A percentile compares a stretch with the other conserved stretches of the same genome.
These are phyloP conservation scores for Argopecten irradians DNA, from an alignment of 1,140 invertebrate genomes.

Conservation along the genomic window DNA sequence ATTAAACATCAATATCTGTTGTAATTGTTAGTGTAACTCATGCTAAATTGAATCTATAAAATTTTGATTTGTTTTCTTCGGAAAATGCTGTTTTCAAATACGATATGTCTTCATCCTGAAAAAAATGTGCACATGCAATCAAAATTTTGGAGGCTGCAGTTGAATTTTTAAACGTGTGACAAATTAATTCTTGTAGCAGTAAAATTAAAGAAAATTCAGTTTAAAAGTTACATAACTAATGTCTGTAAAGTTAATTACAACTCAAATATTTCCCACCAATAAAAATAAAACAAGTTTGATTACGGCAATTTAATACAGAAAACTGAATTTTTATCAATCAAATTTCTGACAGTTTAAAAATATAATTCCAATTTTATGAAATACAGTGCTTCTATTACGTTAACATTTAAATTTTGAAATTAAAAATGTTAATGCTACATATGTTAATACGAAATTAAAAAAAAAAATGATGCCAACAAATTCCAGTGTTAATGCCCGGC, in stretches of 20 bases:
- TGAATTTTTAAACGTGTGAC: not conserved
- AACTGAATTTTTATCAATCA: conserved; percentile 17
- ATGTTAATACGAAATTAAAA: not conserved
- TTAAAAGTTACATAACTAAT: not conserved
- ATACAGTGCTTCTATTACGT: not conserved
- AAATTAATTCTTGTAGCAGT: not conserved
- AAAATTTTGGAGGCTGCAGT: not conserved
- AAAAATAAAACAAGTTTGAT: not conserved
- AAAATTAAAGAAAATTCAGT: not conserved
- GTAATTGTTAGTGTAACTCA: too few relatives aligned
- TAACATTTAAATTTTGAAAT: not conserved
- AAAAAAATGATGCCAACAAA: not conserved
- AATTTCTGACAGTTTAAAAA: not conserved
- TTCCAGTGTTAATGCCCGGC: not conserved
- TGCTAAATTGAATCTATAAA: too few relatives aligned
- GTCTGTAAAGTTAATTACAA: not conserved
- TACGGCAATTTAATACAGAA: not conserved
- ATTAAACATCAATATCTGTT: too few relatives aligned
- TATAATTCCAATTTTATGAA: not conserved
- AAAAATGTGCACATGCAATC: not conserved
- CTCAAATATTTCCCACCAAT: not conserved
- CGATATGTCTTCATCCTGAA: not conserved
- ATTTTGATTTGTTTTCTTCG: too few relatives aligned
- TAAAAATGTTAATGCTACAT: not conserved
- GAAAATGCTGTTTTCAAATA: too few relatives aligned